Evolutionary conservation across 2,113 vertebrate genomes (phyloP).

Genomic region (Xenopus borealis): DNA sequence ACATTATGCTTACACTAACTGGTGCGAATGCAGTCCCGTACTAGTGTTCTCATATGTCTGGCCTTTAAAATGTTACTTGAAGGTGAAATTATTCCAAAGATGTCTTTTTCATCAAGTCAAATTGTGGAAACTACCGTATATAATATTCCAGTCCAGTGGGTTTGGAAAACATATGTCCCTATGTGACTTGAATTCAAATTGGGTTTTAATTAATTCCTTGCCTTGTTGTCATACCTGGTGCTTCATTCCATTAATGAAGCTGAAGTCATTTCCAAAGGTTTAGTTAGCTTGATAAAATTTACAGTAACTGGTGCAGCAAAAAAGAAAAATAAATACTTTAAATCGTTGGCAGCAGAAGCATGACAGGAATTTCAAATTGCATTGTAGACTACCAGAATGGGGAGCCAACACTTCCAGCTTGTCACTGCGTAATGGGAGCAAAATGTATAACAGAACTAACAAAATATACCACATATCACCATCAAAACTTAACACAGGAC

Average conservation of each 20-base stretch:
- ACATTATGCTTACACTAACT: too few species aligned
- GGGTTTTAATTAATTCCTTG: too few species aligned
- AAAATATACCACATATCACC: slow-evolving; percentile 34
- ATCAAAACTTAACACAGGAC: slow-evolving; percentile 20
- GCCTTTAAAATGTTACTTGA: too few species aligned
- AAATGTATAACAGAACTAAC: slow-evolving; percentile 36
- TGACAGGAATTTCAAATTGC: slow-evolving; percentile 38
- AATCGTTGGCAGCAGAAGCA: slow-evolving; percentile 31
- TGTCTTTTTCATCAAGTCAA: too few species aligned
- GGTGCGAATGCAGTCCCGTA: too few species aligned
- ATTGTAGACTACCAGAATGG: slow-evolving; percentile 37
- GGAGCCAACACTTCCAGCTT: slow-evolving; percentile 13
- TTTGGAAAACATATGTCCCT: too few species aligned
- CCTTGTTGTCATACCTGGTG: too few species aligned
- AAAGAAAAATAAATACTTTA: slow-evolving; percentile 36
- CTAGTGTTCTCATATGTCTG: too few species aligned
- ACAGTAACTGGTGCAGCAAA: slow-evolving; percentile 31
- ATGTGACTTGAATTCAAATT: too few species aligned
- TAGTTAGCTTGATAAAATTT: slow-evolving; percentile 20
- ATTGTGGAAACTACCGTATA: too few species aligned
- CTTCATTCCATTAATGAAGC: slow-evolving; percentile 1
- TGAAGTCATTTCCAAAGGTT: background rate
- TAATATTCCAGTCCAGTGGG: too few species aligned
- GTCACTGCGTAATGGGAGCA: slow-evolving; percentile 10
- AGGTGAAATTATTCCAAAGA: too few species aligned